These are phyloP conservation scores for Metallyticus violacea DNA, from an alignment of 2,888 invertebrate genomes.

Conservation along the genomic window DNA sequence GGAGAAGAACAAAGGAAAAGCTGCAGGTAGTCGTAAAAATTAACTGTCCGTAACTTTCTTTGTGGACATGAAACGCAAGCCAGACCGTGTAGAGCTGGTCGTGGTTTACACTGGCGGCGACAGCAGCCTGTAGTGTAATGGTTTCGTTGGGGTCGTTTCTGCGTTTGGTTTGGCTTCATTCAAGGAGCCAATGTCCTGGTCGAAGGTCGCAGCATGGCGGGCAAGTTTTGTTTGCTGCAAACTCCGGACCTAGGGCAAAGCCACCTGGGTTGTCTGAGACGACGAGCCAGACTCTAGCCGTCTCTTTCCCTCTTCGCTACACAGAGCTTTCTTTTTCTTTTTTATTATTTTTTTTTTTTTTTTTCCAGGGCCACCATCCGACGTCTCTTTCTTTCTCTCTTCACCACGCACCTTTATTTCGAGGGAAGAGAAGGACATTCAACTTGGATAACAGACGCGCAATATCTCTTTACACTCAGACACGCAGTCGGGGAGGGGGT, in stretches of 20 bases:
- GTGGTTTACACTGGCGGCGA: not conserved
- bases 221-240: not conserved
- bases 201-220: not conserved
- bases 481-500: not conserved
- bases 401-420: not conserved
- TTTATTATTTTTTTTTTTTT: not conserved
- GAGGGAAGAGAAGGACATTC: not conserved
- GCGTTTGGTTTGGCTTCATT: not conserved
- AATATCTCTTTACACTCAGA: not conserved
- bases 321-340: not conserved
- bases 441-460: not conserved
- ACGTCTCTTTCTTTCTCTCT: not conserved
- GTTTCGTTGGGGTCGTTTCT: not conserved
- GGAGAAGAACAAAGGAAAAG: not conserved
- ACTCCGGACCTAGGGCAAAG: constrained; percentile 12
- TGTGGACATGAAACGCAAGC: not conserved
- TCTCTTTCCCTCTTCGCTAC: not conserved
- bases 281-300: not conserved
- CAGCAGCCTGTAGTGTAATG: too few relatives aligned
- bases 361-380: not conserved
- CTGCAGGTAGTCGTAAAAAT: constrained; percentile 12
- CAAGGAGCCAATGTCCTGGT: not conserved
- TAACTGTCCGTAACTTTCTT: constrained; percentile 9
- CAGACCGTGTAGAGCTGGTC: not conserved
- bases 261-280: constrained; percentile 8